These are phyloP conservation scores for Cetonia aurata DNA, from an alignment of 2,888 invertebrate genomes.

Conservation along the genomic window DNA sequence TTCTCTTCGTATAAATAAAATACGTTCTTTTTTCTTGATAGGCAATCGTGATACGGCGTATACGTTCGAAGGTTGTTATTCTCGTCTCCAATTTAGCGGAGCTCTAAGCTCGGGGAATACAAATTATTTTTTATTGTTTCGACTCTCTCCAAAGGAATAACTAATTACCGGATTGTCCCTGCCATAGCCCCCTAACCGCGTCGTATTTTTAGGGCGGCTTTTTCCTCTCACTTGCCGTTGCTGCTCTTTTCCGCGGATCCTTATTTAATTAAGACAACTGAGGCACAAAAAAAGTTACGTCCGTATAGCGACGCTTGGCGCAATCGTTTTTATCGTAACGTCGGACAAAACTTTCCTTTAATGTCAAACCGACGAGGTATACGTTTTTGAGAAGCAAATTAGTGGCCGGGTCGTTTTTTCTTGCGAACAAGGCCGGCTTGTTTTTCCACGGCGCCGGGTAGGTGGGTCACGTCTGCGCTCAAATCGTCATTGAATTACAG, in stretches of 20 bases:
- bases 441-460: slow-evolving; percentile 20
- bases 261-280: slow-evolving; percentile 41
- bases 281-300: slow-evolving; percentile 28
- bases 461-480: slow-evolving; percentile 31
- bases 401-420: slow-evolving; percentile 32
- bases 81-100: slow-evolving; percentile 30
- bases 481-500: slow-evolving; percentile 37
- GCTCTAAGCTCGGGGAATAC: slow-evolving; percentile 32
- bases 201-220: neutral
- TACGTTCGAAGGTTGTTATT: no score
- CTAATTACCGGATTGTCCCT: slow-evolving; percentile 38
- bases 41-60: neutral
- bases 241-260: slow-evolving; percentile 32
- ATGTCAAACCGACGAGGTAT: slow-evolving; percentile 32
- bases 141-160: slow-evolving; percentile 34
- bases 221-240: slow-evolving; percentile 7
- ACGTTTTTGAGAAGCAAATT: slow-evolving; percentile 39
- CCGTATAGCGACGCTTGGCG: slow-evolving; percentile 14
- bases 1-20: no score
- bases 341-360: slow-evolving; percentile 27
- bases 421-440: neutral
- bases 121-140: slow-evolving; percentile 42
- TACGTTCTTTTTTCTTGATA: neutral
- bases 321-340: slow-evolving; percentile 37
- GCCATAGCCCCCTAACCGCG: neutral